phyloP scores from a whole-genome alignment of 2,113 vertebrate genomes.

The Hystrix brachyura region DNA sequence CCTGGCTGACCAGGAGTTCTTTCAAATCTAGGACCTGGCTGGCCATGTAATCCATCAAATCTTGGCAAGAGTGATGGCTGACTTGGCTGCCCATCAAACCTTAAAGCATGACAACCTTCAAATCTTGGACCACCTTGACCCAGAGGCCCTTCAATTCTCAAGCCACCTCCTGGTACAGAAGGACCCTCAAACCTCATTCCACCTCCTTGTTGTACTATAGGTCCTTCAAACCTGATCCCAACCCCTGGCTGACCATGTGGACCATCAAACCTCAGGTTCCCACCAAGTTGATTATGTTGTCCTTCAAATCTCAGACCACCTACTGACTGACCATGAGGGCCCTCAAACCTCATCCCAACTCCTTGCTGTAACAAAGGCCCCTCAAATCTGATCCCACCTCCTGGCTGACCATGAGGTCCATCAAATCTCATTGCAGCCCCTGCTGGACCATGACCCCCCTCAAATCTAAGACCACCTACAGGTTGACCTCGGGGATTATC shows the following conservation, averaged over 20 bases:
- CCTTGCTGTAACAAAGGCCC: conserved; percentile 89
- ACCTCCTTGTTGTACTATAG: conserved; percentile 89
- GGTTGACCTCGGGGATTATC: conserved; percentile 91
- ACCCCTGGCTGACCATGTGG: conserved; percentile 89
- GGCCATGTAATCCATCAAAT: conserved; percentile 92
- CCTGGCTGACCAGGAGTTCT: conserved; percentile 89
- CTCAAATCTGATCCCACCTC: conserved; percentile 89
- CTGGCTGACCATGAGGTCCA: conserved; percentile 90
- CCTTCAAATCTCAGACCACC: conserved; percentile 89
- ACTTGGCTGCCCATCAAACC: conserved; percentile 91
- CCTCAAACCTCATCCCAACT: conserved; percentile 90
- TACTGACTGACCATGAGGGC: conserved; percentile 87
- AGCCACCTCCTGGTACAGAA: conserved; percentile 89
- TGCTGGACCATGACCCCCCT: conserved; percentile 89
- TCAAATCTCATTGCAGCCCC: conserved; percentile 92
- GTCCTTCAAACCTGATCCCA: conserved; percentile 90
- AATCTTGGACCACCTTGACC: conserved; percentile 90
- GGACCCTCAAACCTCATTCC: conserved; percentile 92
- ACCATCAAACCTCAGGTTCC: conserved; percentile 90
- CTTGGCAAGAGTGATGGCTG: conserved; percentile 89
- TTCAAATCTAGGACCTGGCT: conserved; percentile 90
- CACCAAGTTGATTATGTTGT: conserved; percentile 87
- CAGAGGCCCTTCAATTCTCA: conserved; percentile 91
- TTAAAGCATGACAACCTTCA: conserved; percentile 88
- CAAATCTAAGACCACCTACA: conserved; percentile 89